phyloP scores from a whole-genome alignment of 2,888 invertebrate genomes.

The Monopis laevigella region DNA sequence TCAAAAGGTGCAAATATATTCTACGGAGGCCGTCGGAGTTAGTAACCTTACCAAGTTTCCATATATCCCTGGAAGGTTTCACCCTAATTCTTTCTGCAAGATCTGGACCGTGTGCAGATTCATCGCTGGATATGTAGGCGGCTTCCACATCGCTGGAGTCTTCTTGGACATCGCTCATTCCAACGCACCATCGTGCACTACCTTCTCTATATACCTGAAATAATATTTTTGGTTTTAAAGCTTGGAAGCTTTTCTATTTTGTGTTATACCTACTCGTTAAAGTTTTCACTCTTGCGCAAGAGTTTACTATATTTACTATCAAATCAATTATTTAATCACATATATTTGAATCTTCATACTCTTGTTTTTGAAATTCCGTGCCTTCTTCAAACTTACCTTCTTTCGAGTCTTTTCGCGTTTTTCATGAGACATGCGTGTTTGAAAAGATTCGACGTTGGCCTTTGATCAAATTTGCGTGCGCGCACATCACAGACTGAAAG shows the following conservation, averaged over 20 bases:
- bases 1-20: no score
- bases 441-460: not conserved
- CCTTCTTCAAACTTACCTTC: no score
- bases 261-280: no score
- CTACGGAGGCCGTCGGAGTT: no score
- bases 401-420: no score
- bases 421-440: conserved; percentile 1
- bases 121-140: conserved; percentile 65
- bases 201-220: conserved; percentile 41
- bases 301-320: no score
- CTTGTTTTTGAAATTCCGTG: no score
- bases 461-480: conserved; percentile 5
- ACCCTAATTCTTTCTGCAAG: conserved; percentile 49
- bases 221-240: no score
- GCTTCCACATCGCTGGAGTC: conserved; percentile 50
- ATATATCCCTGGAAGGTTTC: conserved; percentile 55
- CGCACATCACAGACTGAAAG: conserved; percentile 3
- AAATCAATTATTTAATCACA: no score
- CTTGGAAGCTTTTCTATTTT: no score
- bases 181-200: conserved; percentile 48
- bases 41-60: conserved; percentile 44
- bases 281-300: no score
- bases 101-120: conserved; percentile 54
- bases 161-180: conserved; percentile 45
- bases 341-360: no score